Base-by-base conservation (phyloP, 2,797 vertebrate species). In the Danio kyathit region DNA sequence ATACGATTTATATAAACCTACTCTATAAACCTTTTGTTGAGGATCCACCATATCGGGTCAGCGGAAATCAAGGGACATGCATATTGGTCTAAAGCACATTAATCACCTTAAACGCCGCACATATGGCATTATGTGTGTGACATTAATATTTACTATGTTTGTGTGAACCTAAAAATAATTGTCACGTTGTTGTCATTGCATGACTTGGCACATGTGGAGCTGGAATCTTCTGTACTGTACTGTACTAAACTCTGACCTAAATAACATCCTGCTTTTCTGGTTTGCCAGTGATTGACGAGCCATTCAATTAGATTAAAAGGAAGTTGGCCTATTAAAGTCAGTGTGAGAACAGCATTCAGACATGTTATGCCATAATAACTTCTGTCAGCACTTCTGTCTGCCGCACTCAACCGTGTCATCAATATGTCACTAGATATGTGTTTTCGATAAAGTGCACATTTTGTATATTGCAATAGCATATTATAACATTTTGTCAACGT, bases 311-410 rank as follows among this genome's bases (percentile, higher is more conserved):
- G 61, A 52, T 46, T 43, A 51, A 51, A 76, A 78, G 63, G 12
- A 69, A 61, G 43, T 40, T 61, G 12, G 43, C 59, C 60, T 74
- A 74, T 65, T 57, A 66, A 72, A 17, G 17, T 63, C 48, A 76
- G 14, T 2, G 61, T 76, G 51, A 65, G 61, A 44, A 51, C 0
- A 1, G 43, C 41, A 19, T 10, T 54, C 6, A 40, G 29, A 57
- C 65, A 65, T 4, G 49, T 82, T 56, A 12, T 14, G 44, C 21
- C 12, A 77, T 64, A 65, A 67, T 76, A 69, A 40, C 78, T 74
- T 77, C 64, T 77, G 56, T 66, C 48, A 17, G 43, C 21, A 57
- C 48, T 82, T 78, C 70, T 74, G 60, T 64, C 60, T 7, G 48
- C 13, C 48, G 49, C 29, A 80, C 14, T 40, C 56, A 57, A 54